phyloP scores from a whole-genome alignment of 2,888 invertebrate species.

The Drosophila atripex region DNA sequence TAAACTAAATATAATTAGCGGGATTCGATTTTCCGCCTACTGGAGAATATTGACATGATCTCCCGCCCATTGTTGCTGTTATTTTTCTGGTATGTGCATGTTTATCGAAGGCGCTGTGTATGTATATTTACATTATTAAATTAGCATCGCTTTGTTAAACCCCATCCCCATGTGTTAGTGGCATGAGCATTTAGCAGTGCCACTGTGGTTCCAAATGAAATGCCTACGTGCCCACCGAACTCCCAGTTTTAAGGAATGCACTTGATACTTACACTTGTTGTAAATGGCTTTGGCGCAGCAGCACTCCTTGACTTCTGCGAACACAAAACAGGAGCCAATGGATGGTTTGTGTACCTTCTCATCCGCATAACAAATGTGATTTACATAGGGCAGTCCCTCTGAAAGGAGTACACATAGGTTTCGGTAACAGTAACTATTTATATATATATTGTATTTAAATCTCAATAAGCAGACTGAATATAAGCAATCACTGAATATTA shows the following conservation, averaged over 20 bases:
- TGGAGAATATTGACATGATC: slow-evolving; percentile 41
- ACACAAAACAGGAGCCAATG: slow-evolving; percentile 82
- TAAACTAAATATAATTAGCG: slow-evolving; percentile 77
- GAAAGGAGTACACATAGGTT: slow-evolving; percentile 19
- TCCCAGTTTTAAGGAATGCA: neutral
- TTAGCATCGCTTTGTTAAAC: slow-evolving; percentile 74
- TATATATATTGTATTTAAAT: slow-evolving; percentile 20
- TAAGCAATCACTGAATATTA: neutral
- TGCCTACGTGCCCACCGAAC: neutral
- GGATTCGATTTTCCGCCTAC: slow-evolving; percentile 54
- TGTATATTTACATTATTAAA: slow-evolving; percentile 68
- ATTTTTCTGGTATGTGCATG: slow-evolving; percentile 27
- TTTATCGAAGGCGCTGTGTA: slow-evolving; percentile 46
- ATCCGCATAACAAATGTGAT: slow-evolving; percentile 83
- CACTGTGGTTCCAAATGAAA: slow-evolving; percentile 13
- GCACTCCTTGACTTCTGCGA: slow-evolving; percentile 82
- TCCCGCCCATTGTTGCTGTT: slow-evolving; percentile 35
- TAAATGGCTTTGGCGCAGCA: slow-evolving; percentile 81
- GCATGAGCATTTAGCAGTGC: slow-evolving; percentile 41
- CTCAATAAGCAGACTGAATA: neutral
- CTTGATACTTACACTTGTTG: slow-evolving; percentile 80
- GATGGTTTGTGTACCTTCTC: slow-evolving; percentile 79
- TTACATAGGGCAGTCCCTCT: slow-evolving; percentile 84
- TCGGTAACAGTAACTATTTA: neutral
- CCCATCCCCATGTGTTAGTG: slow-evolving; percentile 35